These are phyloP conservation scores for Chymomyza procnemis DNA, from an alignment of 2,888 invertebrate species.

Conservation along the genomic window DNA sequence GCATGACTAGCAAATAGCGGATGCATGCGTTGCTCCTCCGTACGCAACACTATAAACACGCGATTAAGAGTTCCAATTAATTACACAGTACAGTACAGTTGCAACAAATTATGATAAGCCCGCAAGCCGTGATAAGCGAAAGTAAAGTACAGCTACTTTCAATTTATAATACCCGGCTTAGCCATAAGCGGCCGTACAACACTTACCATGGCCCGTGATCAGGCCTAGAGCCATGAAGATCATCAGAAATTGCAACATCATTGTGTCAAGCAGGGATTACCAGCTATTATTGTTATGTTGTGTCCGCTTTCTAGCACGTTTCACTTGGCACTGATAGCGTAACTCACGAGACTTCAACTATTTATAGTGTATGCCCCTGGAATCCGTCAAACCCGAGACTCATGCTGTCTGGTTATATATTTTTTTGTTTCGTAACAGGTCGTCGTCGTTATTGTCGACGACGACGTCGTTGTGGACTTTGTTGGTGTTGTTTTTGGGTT, in stretches of 20 bases:
- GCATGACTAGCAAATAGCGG: conserved; percentile 47
- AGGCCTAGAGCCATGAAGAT: conserved; percentile 33
- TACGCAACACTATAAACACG: conserved; percentile 13
- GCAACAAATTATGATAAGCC: background rate
- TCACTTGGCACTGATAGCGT: conserved; percentile 47
- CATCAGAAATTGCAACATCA: conserved; percentile 41
- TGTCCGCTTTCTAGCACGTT: conserved; percentile 48
- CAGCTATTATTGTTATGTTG: background rate
- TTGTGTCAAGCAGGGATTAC: conserved; percentile 17
- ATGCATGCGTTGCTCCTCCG: conserved; percentile 74
- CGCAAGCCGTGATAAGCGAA: background rate
- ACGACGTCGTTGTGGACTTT: too few relatives aligned
- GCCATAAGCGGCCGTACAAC: background rate
- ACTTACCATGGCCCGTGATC: conserved; percentile 43
- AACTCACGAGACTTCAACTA: conserved; percentile 56
- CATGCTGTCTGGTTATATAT: background rate
- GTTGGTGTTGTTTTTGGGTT: background rate
- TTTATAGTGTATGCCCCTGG: conserved; percentile 45
- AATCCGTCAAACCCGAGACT: background rate
- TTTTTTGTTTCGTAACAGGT: conserved; percentile 50
- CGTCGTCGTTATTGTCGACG: conserved; percentile 18
- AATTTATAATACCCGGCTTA: background rate
- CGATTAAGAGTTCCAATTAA: background rate
- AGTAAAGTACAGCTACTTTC: conserved; percentile 25
- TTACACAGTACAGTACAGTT: background rate